A percentile compares a stretch with the other conserved stretches of the same genome.
Evolutionary conservation across 2,797 vertebrate species (phyloP).

Genomic region (Thamnophis elegans): DNA sequence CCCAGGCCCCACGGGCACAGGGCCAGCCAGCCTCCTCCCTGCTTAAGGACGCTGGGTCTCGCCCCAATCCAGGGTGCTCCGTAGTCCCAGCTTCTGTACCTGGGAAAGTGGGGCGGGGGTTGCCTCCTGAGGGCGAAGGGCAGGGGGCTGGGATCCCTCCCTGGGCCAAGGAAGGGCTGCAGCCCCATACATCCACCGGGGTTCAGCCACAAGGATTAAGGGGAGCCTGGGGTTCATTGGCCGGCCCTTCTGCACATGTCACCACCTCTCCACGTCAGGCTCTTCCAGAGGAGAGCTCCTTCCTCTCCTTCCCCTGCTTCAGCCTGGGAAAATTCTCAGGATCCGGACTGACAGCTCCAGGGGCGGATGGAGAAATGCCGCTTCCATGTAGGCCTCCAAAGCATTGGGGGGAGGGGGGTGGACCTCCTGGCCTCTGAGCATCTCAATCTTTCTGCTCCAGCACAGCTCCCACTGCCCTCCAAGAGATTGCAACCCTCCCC

Average conservation of each 20-base stretch:
- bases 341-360: neutral
- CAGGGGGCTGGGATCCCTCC: neutral
- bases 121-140: neutral
- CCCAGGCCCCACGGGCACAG: neutral
- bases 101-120: neutral
- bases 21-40: neutral
- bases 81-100: neutral
- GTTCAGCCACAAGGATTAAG: neutral
- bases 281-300: too few relatives aligned
- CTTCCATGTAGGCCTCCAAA: neutral
- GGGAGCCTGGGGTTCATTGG: neutral
- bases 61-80: neutral
- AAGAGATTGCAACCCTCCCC: neutral
- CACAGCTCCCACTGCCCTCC: neutral
- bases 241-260: neutral
- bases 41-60: neutral
- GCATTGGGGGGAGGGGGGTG: neutral
- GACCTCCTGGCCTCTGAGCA: neutral
- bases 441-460: neutral
- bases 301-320: neutral
- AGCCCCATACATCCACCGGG: neutral
- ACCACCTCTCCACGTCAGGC: neutral
- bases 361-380: neutral
- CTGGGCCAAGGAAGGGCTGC: neutral
- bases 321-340: neutral